These are phyloP conservation scores for Lepidiolamprologus cunningtoni DNA, from an alignment of 2,113 vertebrate species.

Conservation along the genomic window DNA sequence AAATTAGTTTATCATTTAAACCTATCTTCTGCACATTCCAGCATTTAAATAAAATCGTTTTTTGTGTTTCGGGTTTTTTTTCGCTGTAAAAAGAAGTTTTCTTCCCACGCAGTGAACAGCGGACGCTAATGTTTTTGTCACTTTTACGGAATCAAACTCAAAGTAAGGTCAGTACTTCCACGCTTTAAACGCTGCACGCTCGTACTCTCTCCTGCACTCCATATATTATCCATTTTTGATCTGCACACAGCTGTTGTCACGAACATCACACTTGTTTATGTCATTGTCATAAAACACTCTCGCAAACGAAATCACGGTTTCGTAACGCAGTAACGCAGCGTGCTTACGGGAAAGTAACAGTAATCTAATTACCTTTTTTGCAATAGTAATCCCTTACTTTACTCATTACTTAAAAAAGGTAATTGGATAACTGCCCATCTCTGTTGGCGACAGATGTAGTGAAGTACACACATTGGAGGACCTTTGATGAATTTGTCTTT, in stretches of 20 bases:
- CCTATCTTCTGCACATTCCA: background rate
- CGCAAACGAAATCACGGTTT: background rate
- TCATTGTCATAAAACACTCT: background rate
- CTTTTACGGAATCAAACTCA: background rate
- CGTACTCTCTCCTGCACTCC: background rate
- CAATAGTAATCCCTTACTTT: background rate
- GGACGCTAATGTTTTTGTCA: background rate
- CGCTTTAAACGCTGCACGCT: background rate
- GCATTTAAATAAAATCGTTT: background rate
- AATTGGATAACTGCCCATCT: background rate
- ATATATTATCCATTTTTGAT: background rate
- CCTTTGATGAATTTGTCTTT: background rate
- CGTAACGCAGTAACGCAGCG: background rate
- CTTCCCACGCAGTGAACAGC: background rate
- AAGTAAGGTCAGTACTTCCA: background rate
- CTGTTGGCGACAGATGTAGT: background rate
- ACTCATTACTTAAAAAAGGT: background rate
- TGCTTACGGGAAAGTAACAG: background rate
- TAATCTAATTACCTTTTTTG: background rate
- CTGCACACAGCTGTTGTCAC: background rate
- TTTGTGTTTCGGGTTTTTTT: fast-evolving
- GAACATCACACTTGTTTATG: background rate
- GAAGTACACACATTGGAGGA: background rate
- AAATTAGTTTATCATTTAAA: background rate
- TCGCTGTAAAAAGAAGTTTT: background rate